phyloP scores from a whole-genome alignment of 1,140 invertebrate species.

The Pentalonia nigronervosa region DNA sequence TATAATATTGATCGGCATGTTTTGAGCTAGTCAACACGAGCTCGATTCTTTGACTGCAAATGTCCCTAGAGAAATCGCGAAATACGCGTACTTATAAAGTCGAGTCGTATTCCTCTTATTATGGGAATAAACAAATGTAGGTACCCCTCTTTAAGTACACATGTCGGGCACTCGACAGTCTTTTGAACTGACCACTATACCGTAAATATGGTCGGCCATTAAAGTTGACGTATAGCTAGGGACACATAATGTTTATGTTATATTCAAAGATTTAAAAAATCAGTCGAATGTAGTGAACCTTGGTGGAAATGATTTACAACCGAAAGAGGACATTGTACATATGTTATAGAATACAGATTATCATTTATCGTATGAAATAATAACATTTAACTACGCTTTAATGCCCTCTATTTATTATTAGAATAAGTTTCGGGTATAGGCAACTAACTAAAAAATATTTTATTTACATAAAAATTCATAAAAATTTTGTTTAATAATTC shows the following conservation, averaged over 20 bases:
- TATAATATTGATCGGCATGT: neutral
- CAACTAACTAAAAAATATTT: neutral
- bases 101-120: neutral
- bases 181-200: slow-evolving; percentile 1
- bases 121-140: neutral
- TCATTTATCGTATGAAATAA: neutral
- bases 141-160: neutral
- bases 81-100: neutral
- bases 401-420: neutral
- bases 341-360: neutral
- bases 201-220: neutral
- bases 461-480: no score
- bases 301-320: neutral
- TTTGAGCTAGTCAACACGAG: neutral
- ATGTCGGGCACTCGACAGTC: neutral
- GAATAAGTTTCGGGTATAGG: neutral
- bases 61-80: neutral
- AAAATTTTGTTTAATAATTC: no score
- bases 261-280: neutral
- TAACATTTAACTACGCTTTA: neutral
- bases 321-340: neutral
- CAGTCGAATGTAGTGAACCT: neutral
- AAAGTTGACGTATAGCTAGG: neutral
- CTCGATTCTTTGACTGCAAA: neutral
- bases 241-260: neutral